A percentile compares a stretch with the other conserved stretches of the same genome.
Evolutionary conservation across 2,113 vertebrate species (phyloP).

Genomic region (Erythrocercus mccallii): DNA sequence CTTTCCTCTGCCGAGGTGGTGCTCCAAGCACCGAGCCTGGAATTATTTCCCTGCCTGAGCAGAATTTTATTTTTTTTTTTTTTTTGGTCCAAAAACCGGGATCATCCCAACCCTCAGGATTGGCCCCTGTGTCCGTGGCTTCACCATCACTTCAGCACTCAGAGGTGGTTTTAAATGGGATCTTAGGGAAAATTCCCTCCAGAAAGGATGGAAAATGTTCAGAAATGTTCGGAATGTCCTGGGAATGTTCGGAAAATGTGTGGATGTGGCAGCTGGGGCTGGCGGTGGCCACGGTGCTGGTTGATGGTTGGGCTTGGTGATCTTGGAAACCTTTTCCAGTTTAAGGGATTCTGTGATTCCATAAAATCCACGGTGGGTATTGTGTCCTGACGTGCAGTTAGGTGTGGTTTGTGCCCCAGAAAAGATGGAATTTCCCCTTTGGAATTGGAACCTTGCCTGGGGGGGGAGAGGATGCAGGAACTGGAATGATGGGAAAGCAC

Average conservation of each 20-base stretch:
- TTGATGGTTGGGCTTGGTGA: neutral
- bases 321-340: neutral
- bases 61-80: neutral
- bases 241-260: accelerated
- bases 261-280: neutral
- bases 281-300: neutral
- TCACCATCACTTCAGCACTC: neutral
- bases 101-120: neutral
- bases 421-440: neutral
- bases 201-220: neutral
- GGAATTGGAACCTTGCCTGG: neutral
- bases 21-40: neutral
- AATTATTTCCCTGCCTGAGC: neutral
- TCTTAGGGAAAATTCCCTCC: neutral
- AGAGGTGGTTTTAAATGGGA: neutral
- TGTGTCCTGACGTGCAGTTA: accelerated
- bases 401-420: neutral
- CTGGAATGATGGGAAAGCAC: accelerated
- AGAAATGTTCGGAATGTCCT: too few species aligned
- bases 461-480: too few species aligned
- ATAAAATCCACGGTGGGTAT: neutral
- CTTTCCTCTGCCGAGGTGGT: neutral
- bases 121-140: neutral
- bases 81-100: neutral
- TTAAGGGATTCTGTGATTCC: neutral